Evolutionary conservation across 2,113 vertebrate species (phyloP), one percentile per base, ranked within the genome.

Genomic region (Mormyrus lacerda): DNA sequence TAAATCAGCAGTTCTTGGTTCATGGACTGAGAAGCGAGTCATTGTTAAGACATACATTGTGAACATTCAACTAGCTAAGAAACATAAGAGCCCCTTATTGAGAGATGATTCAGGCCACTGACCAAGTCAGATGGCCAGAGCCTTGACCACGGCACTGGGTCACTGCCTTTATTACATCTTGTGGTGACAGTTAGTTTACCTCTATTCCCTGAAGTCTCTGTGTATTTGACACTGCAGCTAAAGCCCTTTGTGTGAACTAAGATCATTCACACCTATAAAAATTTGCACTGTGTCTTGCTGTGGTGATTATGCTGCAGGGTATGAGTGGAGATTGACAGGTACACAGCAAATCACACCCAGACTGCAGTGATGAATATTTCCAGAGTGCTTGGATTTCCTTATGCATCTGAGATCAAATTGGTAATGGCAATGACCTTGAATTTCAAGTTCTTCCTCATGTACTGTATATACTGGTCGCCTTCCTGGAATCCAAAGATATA

Each of bases 221-320:
- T 35, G 10, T 50, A 73, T 21, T 73, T 76, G 45, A 88, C 87
- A 48, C 17, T 79, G n/a, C 17, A 79, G 17, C 48, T 85, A 31
- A 48, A 82, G 48, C 73, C 48, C 48, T 42, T 83, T 39, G 51
- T 51, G 79, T 85, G 13, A 47, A 39, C n/a, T 69, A 69, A 69
- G 88, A 50, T 27, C 10, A 39, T 69, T 69, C 4, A 31, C 61
- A 31, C 9, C 58, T 69, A 69, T 69, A 69, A 31, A 31, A 31
- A 13, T 35, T 79, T 19, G 73, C 31, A 7, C 5, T 39, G 31
- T 42, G 35, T 79, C 73, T 79, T 76, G 69, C 69, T 39, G 8
- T 79, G 73, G 73, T 55, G 79, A 44, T 85, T 89, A 89, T 76
- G n/a, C 44, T 45, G 27, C 39, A 42, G 50, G 76, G 76, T 73